Base-by-base conservation (phyloP, 2,888 invertebrate genomes). In the Agrilus biguttatus region DNA sequence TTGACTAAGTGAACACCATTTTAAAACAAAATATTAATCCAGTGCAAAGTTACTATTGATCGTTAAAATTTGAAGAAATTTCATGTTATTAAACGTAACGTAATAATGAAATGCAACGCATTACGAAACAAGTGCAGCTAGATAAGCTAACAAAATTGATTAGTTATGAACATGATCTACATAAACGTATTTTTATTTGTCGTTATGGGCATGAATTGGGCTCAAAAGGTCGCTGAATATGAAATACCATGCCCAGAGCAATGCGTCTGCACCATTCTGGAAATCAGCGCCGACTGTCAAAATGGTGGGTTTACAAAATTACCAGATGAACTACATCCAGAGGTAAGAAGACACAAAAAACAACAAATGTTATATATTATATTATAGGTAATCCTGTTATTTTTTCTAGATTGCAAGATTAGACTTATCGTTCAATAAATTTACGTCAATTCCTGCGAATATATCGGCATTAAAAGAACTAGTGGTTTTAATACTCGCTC, bases 401-500 rank as follows among this genome's bases (percentile, higher is more conserved):
- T 49, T 43, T 51, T 71, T 70, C 53, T 67, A 80, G 79, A 75
- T 78, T 33, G 72, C 77, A 55, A 70, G 72, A 12, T 55, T 84
- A 52, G 72, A 80, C 50, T 58, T 84, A 37, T 77, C 80, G 0
- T 69, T 70, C 52, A 84, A 84, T 57, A 61, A 68, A 36, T 74
- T 84, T 45, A 55, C 56, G 3, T 60, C 63, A 8, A 72, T 82
- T 51, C 78, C 81, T 6, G 42, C 53, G 0, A 65, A 69, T 40
- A 62, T 80, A 19, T 65, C 68, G 38, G 55, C 57, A 33, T 74
- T 75, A 47, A 56, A 60, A 8, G 65, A 70, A 37, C 62, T 84
- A 10, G 63, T 72, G 54, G 66, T 64, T 55, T 53, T 77, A 42
- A 73, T 75, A 57, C 51, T 77, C 37, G 70, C 74, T 1, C 52